Evolutionary conservation across 1,140 invertebrate species (phyloP).

Genomic region (Arctopsyche grandis): DNA sequence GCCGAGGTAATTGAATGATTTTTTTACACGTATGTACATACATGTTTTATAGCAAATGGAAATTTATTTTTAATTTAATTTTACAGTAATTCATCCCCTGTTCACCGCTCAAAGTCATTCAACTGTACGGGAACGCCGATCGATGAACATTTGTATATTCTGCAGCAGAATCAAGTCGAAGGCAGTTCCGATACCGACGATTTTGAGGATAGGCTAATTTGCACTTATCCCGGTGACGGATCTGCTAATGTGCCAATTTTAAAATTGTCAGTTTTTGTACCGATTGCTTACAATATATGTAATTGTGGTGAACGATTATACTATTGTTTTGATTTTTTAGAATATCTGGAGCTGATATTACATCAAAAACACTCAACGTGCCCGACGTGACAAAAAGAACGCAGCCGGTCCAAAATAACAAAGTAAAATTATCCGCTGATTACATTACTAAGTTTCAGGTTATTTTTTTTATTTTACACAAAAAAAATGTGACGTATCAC

Average conservation of each 20-base stretch:
- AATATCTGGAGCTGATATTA: constrained; percentile 21
- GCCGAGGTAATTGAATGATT: constrained; percentile 58
- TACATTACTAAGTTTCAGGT: constrained; percentile 63
- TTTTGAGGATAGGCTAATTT: constrained; percentile 41
- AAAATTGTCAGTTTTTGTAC: constrained; percentile 36
- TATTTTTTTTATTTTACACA: constrained; percentile 40
- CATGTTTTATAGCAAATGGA: background rate
- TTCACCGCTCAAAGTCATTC: constrained; percentile 65
- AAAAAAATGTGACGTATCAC: background rate
- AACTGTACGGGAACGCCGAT: constrained; percentile 36
- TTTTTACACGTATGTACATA: constrained; percentile 14
- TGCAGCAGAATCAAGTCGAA: constrained; percentile 22
- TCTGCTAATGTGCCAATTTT: constrained; percentile 35
- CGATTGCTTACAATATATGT: background rate
- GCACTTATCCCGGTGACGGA: constrained; percentile 40
- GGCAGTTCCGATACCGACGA: constrained; percentile 47
- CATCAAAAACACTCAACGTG: background rate
- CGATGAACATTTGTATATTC: constrained; percentile 29
- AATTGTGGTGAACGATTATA: background rate
- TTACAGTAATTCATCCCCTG: constrained; percentile 63
- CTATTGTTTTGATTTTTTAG: constrained; percentile 20
- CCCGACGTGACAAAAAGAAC: constrained; percentile 44
- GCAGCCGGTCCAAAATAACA: constrained; percentile 58
- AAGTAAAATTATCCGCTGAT: constrained; percentile 59
- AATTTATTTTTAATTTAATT: constrained; percentile 18